Base-by-base conservation (phyloP, 2,888 invertebrate genomes). In the Julus scanicus region DNA sequence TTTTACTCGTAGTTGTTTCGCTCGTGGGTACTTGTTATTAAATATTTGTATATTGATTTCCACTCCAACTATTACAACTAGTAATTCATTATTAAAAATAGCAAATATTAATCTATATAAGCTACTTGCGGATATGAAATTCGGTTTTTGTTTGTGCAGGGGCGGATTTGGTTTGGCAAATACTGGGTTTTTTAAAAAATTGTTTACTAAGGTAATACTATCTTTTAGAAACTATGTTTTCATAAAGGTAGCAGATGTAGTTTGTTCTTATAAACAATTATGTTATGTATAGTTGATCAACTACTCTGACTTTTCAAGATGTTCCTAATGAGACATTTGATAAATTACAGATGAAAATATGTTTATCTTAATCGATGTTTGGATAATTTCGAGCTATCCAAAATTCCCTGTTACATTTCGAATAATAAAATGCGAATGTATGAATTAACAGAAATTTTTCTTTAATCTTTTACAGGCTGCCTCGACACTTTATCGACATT, bases 401-500 rank as follows among this genome's bases (percentile, higher is more conserved):
- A 44, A 44, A 44, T 44, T 44, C 44, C 44, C 5, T 44, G 8
- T 44, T 29, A 29, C 29, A 29, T 29, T 29, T 29, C 29, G 29
- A 29, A 29, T 29, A 29, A 29, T 29, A 29, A 29, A 29, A 29
- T 29, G 29, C 29, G 29, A 29, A 29, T 29, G 29, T 29, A 29
- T 29, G 29, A 29, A 29, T 1, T 29, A 29, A 44, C 44, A 8
- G 8, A 44, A 44, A 44, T 44, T 44, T 44, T 44, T 44, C 8
- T 80, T 29, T 13, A 37, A 3, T 80, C 11, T 37, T 85, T 85
- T 48, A n/a, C 49, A 85, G 85, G 44, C 85, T 49, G 85, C 85
- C n/a, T 85, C 85, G 11, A 48, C n/a, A 20, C 48, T 48, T 11
- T 85, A 85, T 85, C 85, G 29, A 9, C 85, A 49, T 48, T 85